Base-by-base conservation (phyloP, 1,140 invertebrate species). In the Capitella teleta region DNA sequence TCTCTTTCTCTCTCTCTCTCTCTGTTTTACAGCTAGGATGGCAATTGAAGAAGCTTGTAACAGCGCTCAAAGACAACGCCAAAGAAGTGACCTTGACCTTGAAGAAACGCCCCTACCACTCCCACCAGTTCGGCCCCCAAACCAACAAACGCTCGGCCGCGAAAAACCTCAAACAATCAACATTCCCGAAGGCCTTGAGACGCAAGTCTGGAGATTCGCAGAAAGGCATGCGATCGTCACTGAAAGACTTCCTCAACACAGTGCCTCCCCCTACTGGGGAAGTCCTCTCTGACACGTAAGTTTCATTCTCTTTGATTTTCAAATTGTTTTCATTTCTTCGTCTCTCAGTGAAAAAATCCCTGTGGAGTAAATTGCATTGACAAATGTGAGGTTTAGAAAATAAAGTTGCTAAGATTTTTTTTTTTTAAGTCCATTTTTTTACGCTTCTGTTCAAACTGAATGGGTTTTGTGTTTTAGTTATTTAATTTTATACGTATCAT, bases 91-190 rank as follows among this genome's bases (percentile, higher is more conserved):
- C 86, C 24, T 68, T 91, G 25, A 86, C 87, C 0, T 65, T 90
- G 10, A 91, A 90, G 69, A 86, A 88, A 64, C 72, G 85, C 5
- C 87, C 87, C 0, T 76, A 81, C 37, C 86, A 89, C 59, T 83
- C 82, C 2, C 87, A 84, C 70, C 82, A 85, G 42, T 85, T 84
- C 60, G 84, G 84, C 3, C 14, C 16, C 2, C 84, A 86, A 60
- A 83, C 86, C 36, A 62, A 60, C 43, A 54, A 54, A 42, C 53
- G 59, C 12, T 56, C 57, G 25, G 55, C 52, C 42, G 37, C 49
- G 26, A 54, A 54, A 36, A 54, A 51, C 14, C 54, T 58, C 38
- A 60, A 60, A 30, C 62, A 60, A 28, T 57, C 60, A 1, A 69
- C 67, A 8, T 49, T 69, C 21, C 67, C 67, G 4, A 66, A 66